Base-by-base conservation (phyloP, 1,140 invertebrate genomes). In the Drosophila elegans region DNA sequence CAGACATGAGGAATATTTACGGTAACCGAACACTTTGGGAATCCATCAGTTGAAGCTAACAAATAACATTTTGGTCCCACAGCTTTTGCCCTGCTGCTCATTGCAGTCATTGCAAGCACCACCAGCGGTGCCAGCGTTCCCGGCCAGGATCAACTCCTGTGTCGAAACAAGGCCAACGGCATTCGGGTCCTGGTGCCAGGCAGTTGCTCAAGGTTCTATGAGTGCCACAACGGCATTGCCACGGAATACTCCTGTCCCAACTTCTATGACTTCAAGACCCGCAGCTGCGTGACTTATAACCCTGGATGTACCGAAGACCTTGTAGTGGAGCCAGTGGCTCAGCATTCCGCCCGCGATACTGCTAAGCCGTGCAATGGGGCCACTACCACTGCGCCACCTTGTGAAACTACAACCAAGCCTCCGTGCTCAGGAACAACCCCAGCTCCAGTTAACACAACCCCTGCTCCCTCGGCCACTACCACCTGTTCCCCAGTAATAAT, bases 201-300 rank as follows among this genome's bases (percentile, higher is more conserved):
- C 11, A 88, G 80, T 49, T 90, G 86, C 41, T 85, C 83, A 4
- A 73, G 78, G 41, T 90, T 68, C 44, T 79, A 78, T 27, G 77
- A 82, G 42, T 90, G 88, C 39, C 62, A 78, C 6, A 76, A 80
- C 46, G 83, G 83, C 9, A 21, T 59, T n/a, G 54, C 69, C 1
- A 59, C 29, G 39, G 51, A 78, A 49, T 69, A 59, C 39, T 27
- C 61, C 2, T 90, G 86, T 57, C 71, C 86, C 13, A 51, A 71
- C 4, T 90, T 62, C 53, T 90, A 79, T 21, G 78, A 90, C 53
- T 49, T 69, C 42, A 75, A 68, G n/a, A 45, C 55, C 32, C 67
- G 71, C 7, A 59, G 53, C 38, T 83, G 80, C 25, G 78, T 81
- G 7, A n/a, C 32, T 0, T 67, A 68, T 10, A 81, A 83, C 36